A percentile compares a stretch with the other conserved stretches of the same genome.
Evolutionary conservation across 1,140 invertebrate genomes (phyloP).

Genomic region (Nasonia vitripennis): DNA sequence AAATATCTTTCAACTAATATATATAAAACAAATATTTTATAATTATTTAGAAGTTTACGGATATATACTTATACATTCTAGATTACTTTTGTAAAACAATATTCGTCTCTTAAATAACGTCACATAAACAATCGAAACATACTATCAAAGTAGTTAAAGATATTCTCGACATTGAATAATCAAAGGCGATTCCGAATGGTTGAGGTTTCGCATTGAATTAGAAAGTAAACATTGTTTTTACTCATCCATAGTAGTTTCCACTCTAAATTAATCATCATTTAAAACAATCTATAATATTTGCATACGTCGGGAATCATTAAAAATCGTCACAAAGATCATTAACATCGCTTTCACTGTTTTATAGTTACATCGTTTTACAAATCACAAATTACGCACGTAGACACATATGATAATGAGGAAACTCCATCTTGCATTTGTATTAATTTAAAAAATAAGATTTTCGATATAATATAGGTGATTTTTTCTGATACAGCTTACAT

Average conservation of each 20-base stretch:
- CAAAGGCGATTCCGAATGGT: slow-evolving; percentile 3
- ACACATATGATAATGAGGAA: slow-evolving; percentile 44
- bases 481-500: slow-evolving; percentile 31
- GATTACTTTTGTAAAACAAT: slow-evolving; percentile 52
- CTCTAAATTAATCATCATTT: slow-evolving; percentile 30
- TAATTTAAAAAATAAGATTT: slow-evolving; percentile 40
- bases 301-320: neutral
- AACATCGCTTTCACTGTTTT: slow-evolving; percentile 44
- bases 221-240: neutral
- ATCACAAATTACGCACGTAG: slow-evolving; percentile 52
- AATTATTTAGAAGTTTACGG: slow-evolving; percentile 48
- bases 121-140: slow-evolving; percentile 44
- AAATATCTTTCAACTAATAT: slow-evolving; percentile 25
- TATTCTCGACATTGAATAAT: slow-evolving; percentile 25
- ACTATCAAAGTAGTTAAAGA: slow-evolving; percentile 41
- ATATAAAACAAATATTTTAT: slow-evolving; percentile 42
- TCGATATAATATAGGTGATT: slow-evolving; percentile 22
- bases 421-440: neutral
- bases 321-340: slow-evolving; percentile 31
- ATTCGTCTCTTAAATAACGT: slow-evolving; percentile 14
- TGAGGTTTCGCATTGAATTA: neutral
- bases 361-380: slow-evolving; percentile 50
- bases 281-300: slow-evolving; percentile 28
- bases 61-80: slow-evolving; percentile 32
- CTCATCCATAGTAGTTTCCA: slow-evolving; percentile 16